phyloP scores from a whole-genome alignment of 2,888 invertebrate genomes.

The Candidula unifasciata region DNA sequence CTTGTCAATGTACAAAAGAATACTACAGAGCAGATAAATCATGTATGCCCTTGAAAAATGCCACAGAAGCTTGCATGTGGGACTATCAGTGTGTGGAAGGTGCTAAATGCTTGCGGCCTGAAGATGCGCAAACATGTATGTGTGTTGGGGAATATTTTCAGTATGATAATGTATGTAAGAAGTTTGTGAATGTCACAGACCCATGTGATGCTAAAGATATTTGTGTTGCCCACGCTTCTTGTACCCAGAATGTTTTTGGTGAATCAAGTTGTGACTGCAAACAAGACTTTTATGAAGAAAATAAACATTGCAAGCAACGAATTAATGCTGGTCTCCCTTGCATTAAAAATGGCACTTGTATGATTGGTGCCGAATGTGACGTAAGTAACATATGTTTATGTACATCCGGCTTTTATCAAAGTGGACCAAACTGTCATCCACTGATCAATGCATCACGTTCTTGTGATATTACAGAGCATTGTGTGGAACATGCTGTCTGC shows the following conservation, averaged over 20 bases:
- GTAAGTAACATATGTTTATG: background rate
- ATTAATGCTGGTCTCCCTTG: conserved; percentile 30
- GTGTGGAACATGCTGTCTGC: conserved; percentile 48
- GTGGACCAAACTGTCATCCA: background rate
- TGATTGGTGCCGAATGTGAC: conserved; percentile 15
- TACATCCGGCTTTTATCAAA: background rate
- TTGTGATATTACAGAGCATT: conserved; percentile 49
- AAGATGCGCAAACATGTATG: conserved; percentile 32
- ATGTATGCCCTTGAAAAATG: conserved; percentile 43
- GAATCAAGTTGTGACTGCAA: conserved; percentile 41
- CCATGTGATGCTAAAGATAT: conserved; percentile 46
- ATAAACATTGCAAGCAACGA: conserved; percentile 31
- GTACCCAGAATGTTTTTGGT: conserved; percentile 12
- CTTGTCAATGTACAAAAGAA: conserved; percentile 41
- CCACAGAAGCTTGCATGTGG: conserved; percentile 37
- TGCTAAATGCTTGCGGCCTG: conserved; percentile 23
- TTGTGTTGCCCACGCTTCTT: conserved; percentile 43
- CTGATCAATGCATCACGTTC: conserved; percentile 24
- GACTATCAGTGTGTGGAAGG: conserved; percentile 44
- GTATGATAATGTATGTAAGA: conserved; percentile 36
- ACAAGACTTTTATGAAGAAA: conserved; percentile 44
- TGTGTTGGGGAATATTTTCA: conserved; percentile 45
- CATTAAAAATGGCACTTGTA: conserved; percentile 40
- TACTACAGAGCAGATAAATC: conserved; percentile 45
- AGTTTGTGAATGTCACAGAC: conserved; percentile 31